These are phyloP conservation scores for Stegana nigrithorax DNA, from an alignment of 2,888 invertebrate genomes.

Conservation along the genomic window DNA sequence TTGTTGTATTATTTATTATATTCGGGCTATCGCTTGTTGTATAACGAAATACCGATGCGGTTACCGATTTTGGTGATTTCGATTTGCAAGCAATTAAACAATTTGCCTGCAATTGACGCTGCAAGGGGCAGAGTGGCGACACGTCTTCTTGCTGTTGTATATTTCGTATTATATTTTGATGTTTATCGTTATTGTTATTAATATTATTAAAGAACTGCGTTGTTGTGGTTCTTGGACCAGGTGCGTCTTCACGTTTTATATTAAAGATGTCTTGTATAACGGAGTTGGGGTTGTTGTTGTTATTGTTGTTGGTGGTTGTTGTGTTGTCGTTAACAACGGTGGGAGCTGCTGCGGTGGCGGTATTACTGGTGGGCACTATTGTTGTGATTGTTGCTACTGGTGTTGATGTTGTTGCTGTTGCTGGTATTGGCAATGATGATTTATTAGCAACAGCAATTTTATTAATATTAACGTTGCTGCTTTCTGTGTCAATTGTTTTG, in stretches of 20 bases:
- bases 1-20: conserved; percentile 3
- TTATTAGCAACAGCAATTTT: conserved; percentile 31
- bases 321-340: no score
- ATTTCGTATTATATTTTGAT: conserved; percentile 28
- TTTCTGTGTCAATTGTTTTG: conserved; percentile 3
- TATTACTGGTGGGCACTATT: conserved; percentile 25
- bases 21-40: conserved; percentile 20
- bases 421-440: conserved; percentile 17
- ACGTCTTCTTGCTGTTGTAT: conserved; percentile 26
- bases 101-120: conserved; percentile 38
- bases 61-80: conserved; percentile 63
- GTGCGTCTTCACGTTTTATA: conserved; percentile 52
- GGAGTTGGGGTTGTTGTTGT: conserved; percentile 34
- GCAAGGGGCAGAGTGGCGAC: conserved; percentile 40
- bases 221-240: conserved; percentile 49
- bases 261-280: background rate
- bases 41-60: conserved; percentile 64
- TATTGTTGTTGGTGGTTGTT: conserved; percentile 25
- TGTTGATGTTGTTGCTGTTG: conserved; percentile 18
- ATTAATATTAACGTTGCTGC: no score
- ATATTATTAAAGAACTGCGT: conserved; percentile 41
- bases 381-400: conserved; percentile 16
- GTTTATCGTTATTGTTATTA: conserved; percentile 29
- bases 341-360: no score
- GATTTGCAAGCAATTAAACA: conserved; percentile 30